Conservation (phyloP, 2,113 vertebrate genomes). For the Ctenodactylus gundi region DNA sequence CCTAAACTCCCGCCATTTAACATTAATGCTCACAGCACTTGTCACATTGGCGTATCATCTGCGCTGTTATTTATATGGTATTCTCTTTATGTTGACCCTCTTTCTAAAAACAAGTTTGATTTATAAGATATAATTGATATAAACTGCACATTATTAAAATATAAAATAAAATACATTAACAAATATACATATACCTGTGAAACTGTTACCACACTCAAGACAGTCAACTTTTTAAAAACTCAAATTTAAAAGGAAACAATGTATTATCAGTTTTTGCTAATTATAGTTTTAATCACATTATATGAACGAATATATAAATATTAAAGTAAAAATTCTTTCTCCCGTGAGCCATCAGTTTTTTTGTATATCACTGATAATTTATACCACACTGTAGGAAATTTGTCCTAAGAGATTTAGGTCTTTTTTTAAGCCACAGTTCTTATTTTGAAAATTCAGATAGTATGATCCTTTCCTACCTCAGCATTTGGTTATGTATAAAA, state of each 20-base stretch:
- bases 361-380: background rate
- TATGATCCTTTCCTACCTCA: background rate
- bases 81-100: slow-evolving; percentile 13
- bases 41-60: background rate
- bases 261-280: background rate
- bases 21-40: background rate
- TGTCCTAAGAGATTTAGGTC: background rate
- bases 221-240: background rate
- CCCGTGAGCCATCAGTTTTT: background rate
- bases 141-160: background rate
- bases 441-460: background rate
- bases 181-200: background rate
- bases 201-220: background rate
- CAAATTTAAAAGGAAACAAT: slow-evolving; percentile 12
- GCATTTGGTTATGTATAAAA: slow-evolving; percentile 24
- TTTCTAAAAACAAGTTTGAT: background rate
- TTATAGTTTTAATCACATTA: background rate
- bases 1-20: background rate
- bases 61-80: background rate
- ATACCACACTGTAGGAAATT: background rate
- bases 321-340: background rate
- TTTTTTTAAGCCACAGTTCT: background rate
- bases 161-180: too few relatives aligned
- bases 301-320: background rate
- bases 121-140: background rate